A percentile compares a stretch with the other conserved stretches of the same genome.
Conservation (phyloP, 1,140 invertebrate genomes). For the Tetragnatha versicolor region DNA sequence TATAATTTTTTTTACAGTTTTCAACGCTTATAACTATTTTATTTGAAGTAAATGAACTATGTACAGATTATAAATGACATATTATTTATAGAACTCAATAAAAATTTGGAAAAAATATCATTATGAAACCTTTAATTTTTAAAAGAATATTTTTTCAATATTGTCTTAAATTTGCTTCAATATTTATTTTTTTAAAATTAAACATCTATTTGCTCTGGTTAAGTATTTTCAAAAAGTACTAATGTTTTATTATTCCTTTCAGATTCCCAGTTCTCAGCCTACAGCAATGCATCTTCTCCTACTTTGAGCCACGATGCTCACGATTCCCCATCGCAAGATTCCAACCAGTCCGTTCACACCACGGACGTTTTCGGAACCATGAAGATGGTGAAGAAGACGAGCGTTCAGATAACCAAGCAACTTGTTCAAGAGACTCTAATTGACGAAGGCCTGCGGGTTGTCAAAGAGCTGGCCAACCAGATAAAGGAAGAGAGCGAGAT, state of each 20-base stretch:
- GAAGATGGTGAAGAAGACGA: conserved; percentile 58
- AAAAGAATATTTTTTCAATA: no score
- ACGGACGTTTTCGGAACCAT: conserved; percentile 52
- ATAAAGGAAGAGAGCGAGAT: conserved; percentile 56
- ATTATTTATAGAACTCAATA: no score
- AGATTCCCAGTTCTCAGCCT: conserved; percentile 60
- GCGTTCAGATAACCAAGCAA: conserved; percentile 61
- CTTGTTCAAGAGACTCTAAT: conserved; percentile 63
- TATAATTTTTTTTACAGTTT: not conserved
- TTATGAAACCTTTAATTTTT: no score
- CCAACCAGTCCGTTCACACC: conserved; percentile 50
- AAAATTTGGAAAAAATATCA: no score
- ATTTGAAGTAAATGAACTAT: no score
- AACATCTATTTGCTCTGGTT: no score
- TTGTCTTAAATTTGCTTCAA: no score
- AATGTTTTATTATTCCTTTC: conserved; percentile 13
- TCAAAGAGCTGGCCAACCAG: conserved; percentile 60
- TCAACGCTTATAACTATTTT: not conserved
- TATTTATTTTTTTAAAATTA: no score
- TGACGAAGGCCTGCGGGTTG: conserved; percentile 63
- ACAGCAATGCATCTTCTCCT: conserved; percentile 57
- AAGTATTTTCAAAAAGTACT: no score
- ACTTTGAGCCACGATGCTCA: conserved; percentile 56
- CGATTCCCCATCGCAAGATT: conserved; percentile 57
- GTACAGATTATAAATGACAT: no score